Base-by-base conservation (phyloP, 1,140 invertebrate species). In the Aphelinus atriplicis region DNA sequence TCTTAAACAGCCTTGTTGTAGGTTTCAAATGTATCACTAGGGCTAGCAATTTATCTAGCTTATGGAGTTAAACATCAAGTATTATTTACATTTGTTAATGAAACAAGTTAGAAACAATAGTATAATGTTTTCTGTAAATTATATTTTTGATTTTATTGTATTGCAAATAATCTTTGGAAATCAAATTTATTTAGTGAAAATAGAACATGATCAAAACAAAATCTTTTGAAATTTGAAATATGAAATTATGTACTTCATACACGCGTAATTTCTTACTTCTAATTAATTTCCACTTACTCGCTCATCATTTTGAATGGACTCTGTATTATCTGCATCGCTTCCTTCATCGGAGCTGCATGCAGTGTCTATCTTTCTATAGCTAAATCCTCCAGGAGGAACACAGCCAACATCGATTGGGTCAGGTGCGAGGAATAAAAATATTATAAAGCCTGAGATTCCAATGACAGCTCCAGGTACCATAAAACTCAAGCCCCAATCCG, bases 401-500 rank as follows among this genome's bases (percentile, higher is more conserved):
- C 90, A 92, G 3, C 92, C 93, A 56, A 97, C 93, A 83, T 93
- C 91, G 70, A 89, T 86, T 0, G 96, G 96, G 81, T 93, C 92
- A 62, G 94, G 91, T 1, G 95, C 92, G 10, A 98, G 87, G 83
- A 98, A 96, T 47, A 98, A 87, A 84, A 97, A 98, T 42, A 97
- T 90, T 0, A 97, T 62, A 75, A 97, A 91, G 9, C 96, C 97
- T 10, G 92, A 83, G 0, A 85, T 71, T 2, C 90, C 93, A 83
- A 98, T 97, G 63, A 97, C 93, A 7, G 93, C 85, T n/a, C 95
- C 95, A 4, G 97, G 97, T 64, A 98, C 92, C 56, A 98, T 93
- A 84, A 99, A 98, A 47, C 96, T 97, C 51, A 95, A 85, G 1
- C 95, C 93, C 97, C 97, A 99, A 84, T 97, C 92, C 1, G 84